A percentile compares a stretch with the other conserved stretches of the same genome.
These are phyloP conservation scores for Camarhynchus parvulus DNA, from an alignment of 2,113 vertebrate species.

Conservation along the genomic window DNA sequence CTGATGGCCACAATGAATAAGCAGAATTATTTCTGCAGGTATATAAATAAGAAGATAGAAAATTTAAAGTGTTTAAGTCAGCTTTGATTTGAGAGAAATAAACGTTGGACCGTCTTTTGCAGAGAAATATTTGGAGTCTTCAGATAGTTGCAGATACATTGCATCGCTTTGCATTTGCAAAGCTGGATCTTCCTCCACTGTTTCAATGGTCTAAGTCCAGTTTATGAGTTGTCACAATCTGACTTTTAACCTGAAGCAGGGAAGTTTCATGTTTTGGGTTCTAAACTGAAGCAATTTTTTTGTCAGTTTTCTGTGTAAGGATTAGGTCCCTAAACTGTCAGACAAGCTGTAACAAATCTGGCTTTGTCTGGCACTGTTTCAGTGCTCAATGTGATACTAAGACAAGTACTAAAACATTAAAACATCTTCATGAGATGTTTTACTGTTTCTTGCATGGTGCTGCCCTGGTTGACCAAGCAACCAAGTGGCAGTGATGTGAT, in stretches of 20 bases:
- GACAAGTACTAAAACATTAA: not conserved
- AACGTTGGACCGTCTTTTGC: not conserved
- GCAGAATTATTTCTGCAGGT: not conserved
- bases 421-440: not conserved
- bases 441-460: not conserved
- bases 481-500: not conserved
- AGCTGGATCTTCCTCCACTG: not conserved
- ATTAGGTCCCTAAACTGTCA: not conserved
- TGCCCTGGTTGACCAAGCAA: not conserved
- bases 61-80: not conserved
- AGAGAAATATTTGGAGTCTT: not conserved
- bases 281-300: not conserved
- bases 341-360: not conserved
- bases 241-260: not conserved
- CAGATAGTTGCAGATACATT: not conserved
- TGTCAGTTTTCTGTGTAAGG: not conserved
- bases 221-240: not conserved
- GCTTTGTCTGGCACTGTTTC: not conserved
- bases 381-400: not conserved
- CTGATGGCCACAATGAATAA: not conserved
- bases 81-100: not conserved
- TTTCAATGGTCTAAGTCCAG: not conserved
- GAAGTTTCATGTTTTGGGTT: not conserved
- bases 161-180: not conserved
- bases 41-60: not conserved